These are phyloP conservation scores for Lutjanus campechanus DNA, from an alignment of 2,797 vertebrate genomes.

Conservation along the genomic window DNA sequence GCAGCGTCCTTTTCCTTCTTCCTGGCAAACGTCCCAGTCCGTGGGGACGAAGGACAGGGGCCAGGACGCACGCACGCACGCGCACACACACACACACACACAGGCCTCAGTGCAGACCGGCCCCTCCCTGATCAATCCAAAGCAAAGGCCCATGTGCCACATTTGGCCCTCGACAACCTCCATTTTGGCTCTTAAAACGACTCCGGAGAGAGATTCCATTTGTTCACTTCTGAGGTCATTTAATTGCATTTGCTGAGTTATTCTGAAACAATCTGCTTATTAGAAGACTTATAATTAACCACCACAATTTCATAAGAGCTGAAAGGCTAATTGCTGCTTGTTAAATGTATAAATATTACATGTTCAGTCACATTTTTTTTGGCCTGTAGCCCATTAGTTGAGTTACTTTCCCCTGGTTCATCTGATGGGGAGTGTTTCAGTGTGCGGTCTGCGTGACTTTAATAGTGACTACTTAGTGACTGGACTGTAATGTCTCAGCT, in stretches of 20 bases:
- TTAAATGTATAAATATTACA: conserved; percentile 17
- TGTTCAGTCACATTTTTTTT: background rate
- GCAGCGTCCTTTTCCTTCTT: conserved; percentile 33
- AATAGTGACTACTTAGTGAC: conserved; percentile 70
- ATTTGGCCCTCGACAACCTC: conserved; percentile 42
- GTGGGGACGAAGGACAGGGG: conserved; percentile 34
- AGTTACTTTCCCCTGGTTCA: conserved; percentile 7
- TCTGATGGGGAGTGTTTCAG: conserved; percentile 34
- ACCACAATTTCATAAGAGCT: background rate
- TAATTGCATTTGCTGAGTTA: conserved; percentile 17
- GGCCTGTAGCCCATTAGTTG: background rate
- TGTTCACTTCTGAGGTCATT: conserved; percentile 57
- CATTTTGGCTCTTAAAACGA: conserved; percentile 28
- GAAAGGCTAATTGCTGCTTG: conserved; percentile 10
- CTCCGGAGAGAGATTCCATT: conserved; percentile 53
- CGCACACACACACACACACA: conserved; percentile 25
- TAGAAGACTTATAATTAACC: conserved; percentile 14
- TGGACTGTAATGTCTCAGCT: conserved; percentile 80
- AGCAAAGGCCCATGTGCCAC: conserved; percentile 38
- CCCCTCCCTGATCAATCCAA: conserved; percentile 36
- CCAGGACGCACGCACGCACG: conserved; percentile 31
- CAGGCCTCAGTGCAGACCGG: conserved; percentile 7
- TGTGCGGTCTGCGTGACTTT: conserved; percentile 67
- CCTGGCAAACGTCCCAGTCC: conserved; percentile 39
- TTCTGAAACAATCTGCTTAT: conserved; percentile 32